phyloP scores from a whole-genome alignment of 2,888 invertebrate species.

The Leucania comma region DNA sequence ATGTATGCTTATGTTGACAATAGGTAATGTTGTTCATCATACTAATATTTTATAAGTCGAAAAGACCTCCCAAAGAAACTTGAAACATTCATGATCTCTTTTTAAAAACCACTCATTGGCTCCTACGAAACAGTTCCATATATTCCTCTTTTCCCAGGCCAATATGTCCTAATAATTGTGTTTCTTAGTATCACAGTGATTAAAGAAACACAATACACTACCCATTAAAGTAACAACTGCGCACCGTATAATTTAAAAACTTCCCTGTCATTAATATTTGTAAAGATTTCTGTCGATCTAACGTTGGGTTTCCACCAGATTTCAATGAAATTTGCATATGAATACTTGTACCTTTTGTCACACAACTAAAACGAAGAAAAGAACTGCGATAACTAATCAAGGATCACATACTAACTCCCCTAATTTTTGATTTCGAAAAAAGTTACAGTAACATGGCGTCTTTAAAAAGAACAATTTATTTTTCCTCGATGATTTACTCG shows the following conservation, averaged over 20 bases:
- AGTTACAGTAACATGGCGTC: not conserved
- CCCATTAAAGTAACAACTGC: conserved; percentile 49
- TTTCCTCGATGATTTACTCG: conserved; percentile 22
- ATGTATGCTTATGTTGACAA: conserved; percentile 56
- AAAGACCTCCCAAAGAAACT: not conserved
- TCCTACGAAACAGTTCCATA: not conserved
- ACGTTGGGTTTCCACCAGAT: conserved; percentile 64
- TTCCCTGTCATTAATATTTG: conserved; percentile 66
- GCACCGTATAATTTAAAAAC: conserved; percentile 68
- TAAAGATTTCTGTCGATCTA: conserved; percentile 70
- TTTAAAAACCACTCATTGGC: not conserved
- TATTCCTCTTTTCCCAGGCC: not conserved
- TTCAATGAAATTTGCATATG: conserved; percentile 74
- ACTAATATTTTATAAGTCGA: not conserved
- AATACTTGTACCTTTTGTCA: conserved; percentile 64
- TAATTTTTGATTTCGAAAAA: conserved; percentile 21
- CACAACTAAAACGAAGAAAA: conserved; percentile 42
- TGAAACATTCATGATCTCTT: not conserved
- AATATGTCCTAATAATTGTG: not conserved
- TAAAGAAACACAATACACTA: conserved; percentile 37
- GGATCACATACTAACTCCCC: conserved; percentile 30
- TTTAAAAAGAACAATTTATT: conserved; percentile 3
- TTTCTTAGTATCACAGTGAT: conserved; percentile 28
- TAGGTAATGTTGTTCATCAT: conserved; percentile 29
- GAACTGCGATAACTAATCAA: conserved; percentile 48